phyloP scores from a whole-genome alignment of 2,113 vertebrate species.

The Dascyllus trimaculatus region DNA sequence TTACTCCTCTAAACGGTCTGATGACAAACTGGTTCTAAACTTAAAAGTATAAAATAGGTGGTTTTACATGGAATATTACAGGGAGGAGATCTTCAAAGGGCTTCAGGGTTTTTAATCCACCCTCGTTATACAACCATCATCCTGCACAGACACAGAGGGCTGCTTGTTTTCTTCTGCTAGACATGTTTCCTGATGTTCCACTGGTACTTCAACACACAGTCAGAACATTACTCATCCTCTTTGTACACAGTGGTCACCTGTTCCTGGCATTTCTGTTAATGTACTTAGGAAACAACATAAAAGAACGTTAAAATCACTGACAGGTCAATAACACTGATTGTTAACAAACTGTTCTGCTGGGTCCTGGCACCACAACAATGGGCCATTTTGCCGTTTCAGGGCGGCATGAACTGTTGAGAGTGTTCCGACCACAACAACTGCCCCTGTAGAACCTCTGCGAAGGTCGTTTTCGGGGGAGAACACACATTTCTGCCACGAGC shows the following conservation, averaged over 20 bases:
- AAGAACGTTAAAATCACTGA: not conserved
- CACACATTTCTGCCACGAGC: no score
- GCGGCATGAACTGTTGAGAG: no score
- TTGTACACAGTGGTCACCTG: not conserved
- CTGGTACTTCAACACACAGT: constrained; percentile 33
- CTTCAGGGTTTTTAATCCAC: constrained; percentile 26
- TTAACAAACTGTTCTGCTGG: no score
- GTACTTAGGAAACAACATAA: not conserved
- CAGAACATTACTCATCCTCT: constrained; percentile 19
- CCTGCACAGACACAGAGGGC: constrained; percentile 28
- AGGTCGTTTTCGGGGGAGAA: no score
- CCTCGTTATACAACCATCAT: constrained; percentile 20
- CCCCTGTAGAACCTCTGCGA: no score
- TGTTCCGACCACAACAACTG: no score
- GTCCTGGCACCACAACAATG: no score
- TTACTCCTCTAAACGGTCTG: constrained; percentile 23
- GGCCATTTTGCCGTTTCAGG: no score
- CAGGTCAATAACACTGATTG: no score
- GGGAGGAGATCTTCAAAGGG: constrained; percentile 22
- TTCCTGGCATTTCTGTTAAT: not conserved
- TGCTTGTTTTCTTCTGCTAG: constrained; percentile 41
- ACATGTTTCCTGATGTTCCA: constrained; percentile 48
- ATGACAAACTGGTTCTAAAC: constrained; percentile 31
- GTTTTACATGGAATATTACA: constrained; percentile 36
- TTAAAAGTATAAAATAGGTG: not conserved